Evolutionary conservation across 1,140 invertebrate genomes (phyloP).

Genomic region (Araneus ventricosus): DNA sequence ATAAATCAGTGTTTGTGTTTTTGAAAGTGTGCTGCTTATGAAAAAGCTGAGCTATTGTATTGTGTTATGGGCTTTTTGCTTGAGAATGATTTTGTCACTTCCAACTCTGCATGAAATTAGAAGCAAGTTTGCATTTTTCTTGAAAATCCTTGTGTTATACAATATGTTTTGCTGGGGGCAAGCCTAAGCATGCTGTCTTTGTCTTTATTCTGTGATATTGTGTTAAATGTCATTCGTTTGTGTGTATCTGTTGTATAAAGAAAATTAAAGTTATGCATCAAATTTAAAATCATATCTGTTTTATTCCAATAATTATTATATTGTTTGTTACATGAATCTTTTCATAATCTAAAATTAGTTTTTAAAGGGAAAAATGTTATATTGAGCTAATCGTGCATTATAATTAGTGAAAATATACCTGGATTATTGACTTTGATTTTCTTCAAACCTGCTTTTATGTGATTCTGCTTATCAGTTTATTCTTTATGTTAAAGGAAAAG

Average conservation of each 20-base stretch:
- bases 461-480: slow-evolving; percentile 49
- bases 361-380: neutral
- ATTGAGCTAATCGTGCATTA: neutral
- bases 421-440: slow-evolving; percentile 20
- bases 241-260: neutral
- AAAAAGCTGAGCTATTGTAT: slow-evolving; percentile 1
- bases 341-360: neutral
- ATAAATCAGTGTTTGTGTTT: neutral
- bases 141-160: neutral
- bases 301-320: neutral
- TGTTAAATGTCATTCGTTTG: neutral
- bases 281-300: neutral
- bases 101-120: slow-evolving; percentile 44
- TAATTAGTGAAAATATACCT: neutral
- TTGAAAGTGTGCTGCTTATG: slow-evolving; percentile 23
- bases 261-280: neutral
- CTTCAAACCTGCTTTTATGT: neutral
- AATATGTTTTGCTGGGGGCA: slow-evolving; percentile 37
- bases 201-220: slow-evolving; percentile 17
- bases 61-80: slow-evolving; percentile 33
- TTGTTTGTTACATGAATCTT: neutral
- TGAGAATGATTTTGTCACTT: neutral
- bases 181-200: slow-evolving; percentile 55
- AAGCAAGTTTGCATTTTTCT: slow-evolving; percentile 45
- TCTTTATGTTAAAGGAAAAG: slow-evolving; percentile 54